Evolutionary conservation across 2,888 invertebrate genomes (phyloP).

Genomic region (Hirtodrosophila cameraria): DNA sequence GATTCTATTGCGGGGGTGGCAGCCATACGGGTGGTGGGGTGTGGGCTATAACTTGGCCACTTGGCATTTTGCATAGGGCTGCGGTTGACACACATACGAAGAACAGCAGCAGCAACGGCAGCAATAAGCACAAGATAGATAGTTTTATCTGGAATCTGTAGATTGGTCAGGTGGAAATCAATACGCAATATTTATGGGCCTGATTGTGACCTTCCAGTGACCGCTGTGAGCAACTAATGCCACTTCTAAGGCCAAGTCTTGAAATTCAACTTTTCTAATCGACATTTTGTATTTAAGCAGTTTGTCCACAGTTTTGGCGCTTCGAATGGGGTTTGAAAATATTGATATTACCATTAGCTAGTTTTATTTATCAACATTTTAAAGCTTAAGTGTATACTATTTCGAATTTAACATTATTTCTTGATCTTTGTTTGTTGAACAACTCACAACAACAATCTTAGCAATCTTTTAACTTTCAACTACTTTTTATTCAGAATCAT

Average conservation of each 20-base stretch:
- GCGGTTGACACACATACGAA: slow-evolving; percentile 58
- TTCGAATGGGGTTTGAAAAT: no score
- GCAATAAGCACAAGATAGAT: slow-evolving; percentile 52
- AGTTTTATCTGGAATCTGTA: slow-evolving; percentile 56
- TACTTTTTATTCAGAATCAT: no score
- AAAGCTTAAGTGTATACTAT: no score
- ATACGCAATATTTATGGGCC: slow-evolving; percentile 64
- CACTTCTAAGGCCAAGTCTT: slow-evolving; percentile 11
- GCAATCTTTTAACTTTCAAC: no score
- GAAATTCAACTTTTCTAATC: no score
- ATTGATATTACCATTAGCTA: no score
- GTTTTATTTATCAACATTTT: no score
- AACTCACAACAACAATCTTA: no score
- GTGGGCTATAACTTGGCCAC: slow-evolving; percentile 32
- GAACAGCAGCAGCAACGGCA: not conserved
- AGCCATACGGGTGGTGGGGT: not conserved
- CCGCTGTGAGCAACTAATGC: slow-evolving; percentile 29
- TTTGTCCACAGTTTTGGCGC: no score
- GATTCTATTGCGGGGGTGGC: slow-evolving; percentile 42
- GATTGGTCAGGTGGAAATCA: slow-evolving; percentile 69
- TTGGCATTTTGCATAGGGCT: slow-evolving; percentile 66
- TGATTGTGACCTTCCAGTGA: slow-evolving; percentile 60
- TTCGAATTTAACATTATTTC: no score
- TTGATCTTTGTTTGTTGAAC: no score
- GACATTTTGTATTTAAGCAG: no score